Evolutionary conservation across 2,113 vertebrate genomes (phyloP).

Genomic region (Telmatochromis brachygnathus): DNA sequence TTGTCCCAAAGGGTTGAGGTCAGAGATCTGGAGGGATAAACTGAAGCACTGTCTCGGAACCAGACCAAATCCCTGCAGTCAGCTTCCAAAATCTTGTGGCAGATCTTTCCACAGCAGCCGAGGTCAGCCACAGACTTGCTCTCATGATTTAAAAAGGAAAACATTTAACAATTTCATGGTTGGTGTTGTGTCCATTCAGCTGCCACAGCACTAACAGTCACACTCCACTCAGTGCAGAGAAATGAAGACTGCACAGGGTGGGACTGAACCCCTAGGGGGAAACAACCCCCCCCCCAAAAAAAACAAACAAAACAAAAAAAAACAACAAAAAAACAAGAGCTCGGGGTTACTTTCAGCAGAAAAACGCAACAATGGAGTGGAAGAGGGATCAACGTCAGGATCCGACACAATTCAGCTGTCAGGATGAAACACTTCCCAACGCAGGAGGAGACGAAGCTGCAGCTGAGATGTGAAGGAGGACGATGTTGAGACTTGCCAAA

Average conservation of each 20-base stretch:
- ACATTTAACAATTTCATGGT: background rate
- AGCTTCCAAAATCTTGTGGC: background rate
- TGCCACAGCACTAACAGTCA: background rate
- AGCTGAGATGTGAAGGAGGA: background rate
- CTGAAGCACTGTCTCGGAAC: background rate
- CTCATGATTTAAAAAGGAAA: background rate
- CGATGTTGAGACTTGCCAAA: background rate
- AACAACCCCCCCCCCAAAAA: background rate
- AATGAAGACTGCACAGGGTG: background rate
- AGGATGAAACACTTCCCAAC: background rate
- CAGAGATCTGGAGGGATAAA: background rate
- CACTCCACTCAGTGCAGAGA: background rate
- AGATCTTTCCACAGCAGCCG: background rate
- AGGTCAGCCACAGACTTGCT: background rate
- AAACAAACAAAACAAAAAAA: accelerated
- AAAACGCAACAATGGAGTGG: background rate
- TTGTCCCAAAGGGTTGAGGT: background rate
- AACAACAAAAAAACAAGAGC: background rate
- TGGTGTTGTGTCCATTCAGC: background rate
- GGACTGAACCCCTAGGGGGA: background rate
- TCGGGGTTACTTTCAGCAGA: background rate
- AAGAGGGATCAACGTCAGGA: background rate
- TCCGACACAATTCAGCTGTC: background rate
- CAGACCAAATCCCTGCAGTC: background rate
- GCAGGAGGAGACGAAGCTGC: background rate